Evolutionary conservation across 2,113 vertebrate species (phyloP), one percentile per base, ranked within the genome.

Genomic region (Alectura lathami): DNA sequence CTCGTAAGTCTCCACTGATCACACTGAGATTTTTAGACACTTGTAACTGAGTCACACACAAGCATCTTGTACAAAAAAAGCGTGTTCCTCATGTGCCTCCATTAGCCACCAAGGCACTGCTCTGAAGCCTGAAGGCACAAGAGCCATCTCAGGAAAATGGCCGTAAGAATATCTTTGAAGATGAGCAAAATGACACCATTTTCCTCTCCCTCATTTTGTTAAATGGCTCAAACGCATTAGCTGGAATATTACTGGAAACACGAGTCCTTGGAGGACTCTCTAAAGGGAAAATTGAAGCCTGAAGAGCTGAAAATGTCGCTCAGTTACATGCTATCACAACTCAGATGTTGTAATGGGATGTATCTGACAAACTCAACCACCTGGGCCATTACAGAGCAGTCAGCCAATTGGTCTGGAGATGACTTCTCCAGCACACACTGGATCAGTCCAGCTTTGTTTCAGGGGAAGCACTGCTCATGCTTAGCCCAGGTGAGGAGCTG

Each of bases 371-470:
- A 60, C 56, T 43, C 50, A 22, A 20, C 32, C n/a, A 54, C 29
- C 40, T 24, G 24, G 24, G 38, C n/a, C 50, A 21, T 42, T 43
- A 40, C 30, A 59, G 83, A 83, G 23, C 17, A 11, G 27, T 45
- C 54, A 15, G 36, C 50, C 43, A 54, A 32, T 30, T 8, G 0
- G 6, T 12, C 78, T 54, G 40, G 68, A 80, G 53, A 53, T 13
- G 22, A 72, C 16, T 34, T 30, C 23, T 47, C 8, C 6, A 22
- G 5, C 17, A 16, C 27, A 20, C 48, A 15, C 34, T 8, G 12
- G 13, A 40, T 18, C 38, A 51, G 2, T 0, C 0, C 43, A 26
- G 59, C 1, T 13, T 2, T 2, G 36, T 18, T 32, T 36, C 30
- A 13, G n/a, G 24, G 38, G 36, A 57, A 36, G 29, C 2, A 1